Evolutionary conservation across 2,888 invertebrate species (phyloP).

Genomic region (Steromphala cineraria): DNA sequence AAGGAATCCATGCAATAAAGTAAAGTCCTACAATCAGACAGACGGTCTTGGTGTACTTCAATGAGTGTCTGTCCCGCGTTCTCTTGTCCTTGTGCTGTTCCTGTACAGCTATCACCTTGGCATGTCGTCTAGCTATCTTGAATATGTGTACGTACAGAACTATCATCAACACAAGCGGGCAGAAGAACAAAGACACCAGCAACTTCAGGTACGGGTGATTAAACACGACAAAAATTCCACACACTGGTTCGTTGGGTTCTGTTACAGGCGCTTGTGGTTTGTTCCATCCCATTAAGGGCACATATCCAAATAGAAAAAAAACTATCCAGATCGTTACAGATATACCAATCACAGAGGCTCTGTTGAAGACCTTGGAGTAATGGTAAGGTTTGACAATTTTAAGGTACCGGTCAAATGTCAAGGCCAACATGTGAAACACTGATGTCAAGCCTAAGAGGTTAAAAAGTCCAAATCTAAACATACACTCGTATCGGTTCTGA

Average conservation of each 20-base stretch:
- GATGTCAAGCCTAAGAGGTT: conserved; percentile 44
- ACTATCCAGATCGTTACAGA: conserved; percentile 44
- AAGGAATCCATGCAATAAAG: conserved; percentile 52
- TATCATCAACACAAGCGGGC: conserved; percentile 45
- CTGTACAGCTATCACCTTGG: conserved; percentile 41
- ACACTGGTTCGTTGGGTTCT: conserved; percentile 31
- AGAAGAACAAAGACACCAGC: conserved; percentile 44
- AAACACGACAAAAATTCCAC: conserved; percentile 48
- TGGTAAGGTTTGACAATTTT: conserved; percentile 48
- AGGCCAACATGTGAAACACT: conserved; percentile 41
- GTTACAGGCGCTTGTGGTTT: conserved; percentile 31
- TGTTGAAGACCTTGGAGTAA: conserved; percentile 43
- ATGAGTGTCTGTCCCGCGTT: conserved; percentile 40
- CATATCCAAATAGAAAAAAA: conserved; percentile 41
- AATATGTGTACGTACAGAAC: conserved; percentile 46
- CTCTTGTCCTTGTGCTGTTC: conserved; percentile 5
- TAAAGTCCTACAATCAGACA: conserved; percentile 50
- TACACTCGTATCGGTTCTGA: conserved; percentile 49
- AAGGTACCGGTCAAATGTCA: conserved; percentile 52
- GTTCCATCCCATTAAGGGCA: conserved; percentile 51
- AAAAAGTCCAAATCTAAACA: conserved; percentile 46
- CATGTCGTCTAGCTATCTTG: conserved; percentile 45
- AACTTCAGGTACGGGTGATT: conserved; percentile 36
- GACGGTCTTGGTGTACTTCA: conserved; percentile 55
- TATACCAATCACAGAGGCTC: conserved; percentile 31